Base-by-base conservation (phyloP, 2,888 invertebrate species). In the Polydrusus tereticollis region DNA sequence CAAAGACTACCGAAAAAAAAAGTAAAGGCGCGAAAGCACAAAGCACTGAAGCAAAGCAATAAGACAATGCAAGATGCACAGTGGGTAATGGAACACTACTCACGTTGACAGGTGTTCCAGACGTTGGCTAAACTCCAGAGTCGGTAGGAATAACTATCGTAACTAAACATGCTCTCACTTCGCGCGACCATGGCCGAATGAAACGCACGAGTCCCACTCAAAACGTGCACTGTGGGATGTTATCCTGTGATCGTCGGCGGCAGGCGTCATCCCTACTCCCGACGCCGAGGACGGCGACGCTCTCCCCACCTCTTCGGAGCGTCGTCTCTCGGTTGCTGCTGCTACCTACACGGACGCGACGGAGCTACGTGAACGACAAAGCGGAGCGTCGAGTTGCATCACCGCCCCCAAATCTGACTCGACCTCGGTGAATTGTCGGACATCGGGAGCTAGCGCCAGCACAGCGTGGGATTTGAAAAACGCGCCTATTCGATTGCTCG, bases 181-280 rank as follows among this genome's bases (percentile, higher is more conserved):
- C 90, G 91, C 90, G 92, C 92, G 90, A 93, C 92, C 92, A 92
- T 92, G 90, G 91, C 92, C 90, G 89, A 92, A 91, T 91, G 90
- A 84, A 88, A 71, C 64, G 38, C 38, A 69, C 68, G 67, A 64
- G 26, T 62, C 69, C 57, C 62, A 78, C 73, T 68, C 66, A 57
- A 69, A 63, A 73, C 73, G 69, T 66, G 69, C 69, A 72, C 74
- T 75, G 77, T 78, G 77, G 65, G 75, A 75, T 76, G 76, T 74
- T 69, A 62, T 75, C 65, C 70, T 76, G 76, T 75, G 78, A 79
- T 63, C 71, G 60, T 74, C 62, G 73, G 75, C 73, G 71, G 75
- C 75, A 72, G 77, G 67, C 75, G 72, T 74, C 75, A 69, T 74
- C 74, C 74, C 73, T 67, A 72, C 75, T 60, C 62, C 64, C 75